Evolutionary conservation across 2,113 vertebrate genomes (phyloP), one percentile per base, ranked within the genome.

Genomic region (Barnardius zonarius): DNA sequence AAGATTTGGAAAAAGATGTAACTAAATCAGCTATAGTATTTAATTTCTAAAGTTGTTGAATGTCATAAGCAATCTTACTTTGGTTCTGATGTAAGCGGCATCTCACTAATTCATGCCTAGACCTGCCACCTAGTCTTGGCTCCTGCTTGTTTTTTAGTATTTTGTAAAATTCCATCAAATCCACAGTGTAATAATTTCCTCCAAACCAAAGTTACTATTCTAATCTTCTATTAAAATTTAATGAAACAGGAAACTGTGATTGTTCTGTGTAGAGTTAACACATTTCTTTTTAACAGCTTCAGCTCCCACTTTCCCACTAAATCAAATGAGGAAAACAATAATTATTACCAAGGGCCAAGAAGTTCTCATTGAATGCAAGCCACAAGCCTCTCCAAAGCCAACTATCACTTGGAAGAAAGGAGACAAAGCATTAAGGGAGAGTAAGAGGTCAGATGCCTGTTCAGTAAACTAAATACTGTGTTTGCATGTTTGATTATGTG

Each of bases 301-400:
- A 17, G 98, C 99, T 74, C 99, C 99, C 2, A 91, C 97, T 44
- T 99, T 99, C 85, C 97, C 98, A 39, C 68, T 96, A 72, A 98
- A 98, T 92, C 98, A 99, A n/a, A 51, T 98, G 63, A 98, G 96
- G 95, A 98, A 97, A 95, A 97, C 97, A 77, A 97, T 99, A 95
- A 98, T 99, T 81, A 97, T 99, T 68, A 99, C 99, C 13, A 98
- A 99, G 44, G 98, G 98, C 49, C 99, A 97, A 96, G 99, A 99
- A 75, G 98, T 99, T 33, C 76, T 97, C 23, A 97, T 99, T 39
- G 99, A 99, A 46, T 99, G 99, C 95, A 98, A 98, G 94, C 99
- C 99, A 7, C 97, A 98, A 92, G 99, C 98, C 2, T 99, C 99
- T 70, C 99, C 99, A 59, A 99, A 99, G 92, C 98, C 99, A n/a